Conservation (phyloP, 2,888 invertebrate species). For the Gandaritis pyraliata region DNA sequence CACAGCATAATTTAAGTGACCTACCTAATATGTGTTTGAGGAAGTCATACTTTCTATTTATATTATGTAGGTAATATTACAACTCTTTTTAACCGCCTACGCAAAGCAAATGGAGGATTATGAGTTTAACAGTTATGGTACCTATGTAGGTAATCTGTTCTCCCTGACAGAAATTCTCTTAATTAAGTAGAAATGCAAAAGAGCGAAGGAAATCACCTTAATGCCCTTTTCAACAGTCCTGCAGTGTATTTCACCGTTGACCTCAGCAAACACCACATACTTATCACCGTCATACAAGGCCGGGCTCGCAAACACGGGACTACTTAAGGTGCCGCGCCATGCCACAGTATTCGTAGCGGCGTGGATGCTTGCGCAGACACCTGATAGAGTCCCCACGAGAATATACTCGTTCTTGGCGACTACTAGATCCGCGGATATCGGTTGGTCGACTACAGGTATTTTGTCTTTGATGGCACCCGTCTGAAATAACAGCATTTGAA, state of each 20-base stretch:
- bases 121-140: too few species aligned
- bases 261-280: constrained; percentile 82
- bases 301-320: constrained; percentile 88
- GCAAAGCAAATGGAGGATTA: too few species aligned
- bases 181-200: too few species aligned
- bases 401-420: constrained; percentile 69
- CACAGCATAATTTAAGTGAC: too few species aligned
- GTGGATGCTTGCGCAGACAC: constrained; percentile 82
- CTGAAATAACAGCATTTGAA: constrained; percentile 62
- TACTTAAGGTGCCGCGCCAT: constrained; percentile 85
- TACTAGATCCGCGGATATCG: constrained; percentile 78
- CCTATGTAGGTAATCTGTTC: too few species aligned
- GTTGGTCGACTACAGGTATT: constrained; percentile 67
- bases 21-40: neutral
- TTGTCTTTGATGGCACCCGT: constrained; percentile 69
- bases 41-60: neutral
- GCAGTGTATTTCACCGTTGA: constrained; percentile 83
- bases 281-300: constrained; percentile 81
- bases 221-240: constrained; percentile 78
- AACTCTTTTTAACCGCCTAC: too few species aligned
- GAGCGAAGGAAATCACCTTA: constrained; percentile 58
- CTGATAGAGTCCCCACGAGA: constrained; percentile 84
- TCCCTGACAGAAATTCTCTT: too few species aligned
- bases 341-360: constrained; percentile 77
- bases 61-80: too few species aligned